These are phyloP conservation scores for Blastobasis lacticolella DNA, from an alignment of 2,888 invertebrate species.

Conservation along the genomic window DNA sequence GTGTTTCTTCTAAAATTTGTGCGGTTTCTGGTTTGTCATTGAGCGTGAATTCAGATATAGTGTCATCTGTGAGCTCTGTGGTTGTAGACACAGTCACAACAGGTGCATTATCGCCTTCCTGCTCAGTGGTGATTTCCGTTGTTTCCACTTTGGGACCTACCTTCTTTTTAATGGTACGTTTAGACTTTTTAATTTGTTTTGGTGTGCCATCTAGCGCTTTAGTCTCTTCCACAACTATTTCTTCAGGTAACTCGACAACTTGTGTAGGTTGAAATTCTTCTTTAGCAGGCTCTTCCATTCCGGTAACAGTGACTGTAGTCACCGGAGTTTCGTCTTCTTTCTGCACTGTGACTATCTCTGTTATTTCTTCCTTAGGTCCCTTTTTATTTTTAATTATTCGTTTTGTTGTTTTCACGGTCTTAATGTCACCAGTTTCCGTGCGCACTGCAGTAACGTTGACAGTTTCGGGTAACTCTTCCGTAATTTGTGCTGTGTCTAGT, in stretches of 20 bases:
- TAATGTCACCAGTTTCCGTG: slow-evolving; percentile 6
- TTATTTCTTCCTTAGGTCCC: slow-evolving; percentile 13
- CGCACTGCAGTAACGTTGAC: slow-evolving; percentile 22
- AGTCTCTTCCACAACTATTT: slow-evolving; percentile 11
- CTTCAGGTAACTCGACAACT: not conserved
- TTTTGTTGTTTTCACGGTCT: slow-evolving; percentile 17
- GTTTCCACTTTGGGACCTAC: slow-evolving; percentile 35
- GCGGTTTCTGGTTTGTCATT: not conserved
- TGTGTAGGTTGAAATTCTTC: slow-evolving; percentile 3
- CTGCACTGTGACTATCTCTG: slow-evolving; percentile 17
- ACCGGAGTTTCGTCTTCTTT: slow-evolving; percentile 19
- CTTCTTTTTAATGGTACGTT: slow-evolving; percentile 30
- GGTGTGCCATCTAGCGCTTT: slow-evolving; percentile 17
- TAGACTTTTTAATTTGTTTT: slow-evolving; percentile 26
- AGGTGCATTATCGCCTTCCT: slow-evolving; percentile 22
- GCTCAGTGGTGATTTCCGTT: slow-evolving; percentile 33
- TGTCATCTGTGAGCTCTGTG: slow-evolving; percentile 13
- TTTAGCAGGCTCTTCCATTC: slow-evolving; percentile 18
- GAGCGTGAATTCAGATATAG: not conserved
- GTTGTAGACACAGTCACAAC: slow-evolving; percentile 12
- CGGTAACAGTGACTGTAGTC: slow-evolving; percentile 8
- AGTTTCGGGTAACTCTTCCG: slow-evolving; percentile 22
- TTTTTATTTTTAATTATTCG: slow-evolving; percentile 2
- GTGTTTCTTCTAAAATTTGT: slow-evolving; percentile 13
- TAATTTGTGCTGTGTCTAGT: slow-evolving; percentile 23